These are phyloP conservation scores for Boleophthalmus pectinirostris DNA, from an alignment of 2,113 vertebrate genomes.

Conservation along the genomic window DNA sequence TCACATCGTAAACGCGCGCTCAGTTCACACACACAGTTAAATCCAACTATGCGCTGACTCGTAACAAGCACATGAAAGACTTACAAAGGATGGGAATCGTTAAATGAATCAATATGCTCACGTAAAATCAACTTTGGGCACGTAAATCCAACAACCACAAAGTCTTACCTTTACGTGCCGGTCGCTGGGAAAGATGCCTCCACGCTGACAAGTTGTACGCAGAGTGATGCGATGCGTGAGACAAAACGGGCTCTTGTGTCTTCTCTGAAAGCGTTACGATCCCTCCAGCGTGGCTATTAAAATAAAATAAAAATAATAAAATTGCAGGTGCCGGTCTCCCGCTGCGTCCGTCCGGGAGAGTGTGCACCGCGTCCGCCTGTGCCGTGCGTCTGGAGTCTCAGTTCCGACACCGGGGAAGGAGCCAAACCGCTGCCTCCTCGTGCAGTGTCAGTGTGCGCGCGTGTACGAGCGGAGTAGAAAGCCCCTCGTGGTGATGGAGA, in stretches of 20 bases:
- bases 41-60: not conserved
- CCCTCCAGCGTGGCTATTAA: constrained; percentile 31
- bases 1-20: not conserved
- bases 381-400: constrained; percentile 55
- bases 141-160: constrained; percentile 30
- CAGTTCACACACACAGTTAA: not conserved
- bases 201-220: constrained; percentile 39
- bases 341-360: not conserved
- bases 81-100: not conserved
- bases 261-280: constrained; percentile 59
- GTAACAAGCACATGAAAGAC: not conserved
- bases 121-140: constrained; percentile 54
- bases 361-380: constrained; percentile 45
- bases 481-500: constrained; percentile 74
- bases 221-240: constrained; percentile 20
- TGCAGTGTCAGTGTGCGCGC: not conserved
- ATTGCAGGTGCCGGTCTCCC: constrained; percentile 32
- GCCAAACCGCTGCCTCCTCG: constrained; percentile 17
- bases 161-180: constrained; percentile 59
- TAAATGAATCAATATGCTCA: not conserved
- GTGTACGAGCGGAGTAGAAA: constrained; percentile 50
- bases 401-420: constrained; percentile 31
- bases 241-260: constrained; percentile 49
- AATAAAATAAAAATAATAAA: not conserved
- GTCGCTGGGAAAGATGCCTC: constrained; percentile 20